Percentiles rank a stretch among this genome's conserved stretches.
phyloP scores from a whole-genome alignment of 2,113 vertebrate species.

The Sceloporus undulatus region DNA sequence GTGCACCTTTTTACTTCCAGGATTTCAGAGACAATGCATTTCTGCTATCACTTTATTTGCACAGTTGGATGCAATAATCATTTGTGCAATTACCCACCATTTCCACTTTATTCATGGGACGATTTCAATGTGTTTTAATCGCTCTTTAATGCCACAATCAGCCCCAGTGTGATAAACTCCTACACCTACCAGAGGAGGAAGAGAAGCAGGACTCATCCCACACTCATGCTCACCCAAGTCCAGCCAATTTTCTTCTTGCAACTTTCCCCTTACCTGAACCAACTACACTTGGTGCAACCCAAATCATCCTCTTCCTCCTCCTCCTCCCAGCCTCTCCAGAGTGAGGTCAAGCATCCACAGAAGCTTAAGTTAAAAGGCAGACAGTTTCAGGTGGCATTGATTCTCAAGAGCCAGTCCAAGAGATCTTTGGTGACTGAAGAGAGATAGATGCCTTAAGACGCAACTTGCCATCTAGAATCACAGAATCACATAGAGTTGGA shows the following conservation, averaged over 20 bases:
- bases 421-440: slow-evolving; percentile 6
- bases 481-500: too few relatives aligned
- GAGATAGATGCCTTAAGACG: too few relatives aligned
- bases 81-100: too few relatives aligned
- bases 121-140: too few relatives aligned
- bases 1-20: too few relatives aligned
- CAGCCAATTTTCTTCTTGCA: neutral
- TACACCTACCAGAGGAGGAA: neutral
- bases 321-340: neutral
- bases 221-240: neutral
- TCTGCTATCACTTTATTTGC: too few relatives aligned
- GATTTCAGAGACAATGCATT: too few relatives aligned
- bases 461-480: too few relatives aligned
- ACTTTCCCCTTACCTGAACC: slow-evolving; percentile 35
- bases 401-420: neutral
- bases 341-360: neutral
- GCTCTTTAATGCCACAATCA: too few relatives aligned
- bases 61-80: too few relatives aligned
- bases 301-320: neutral
- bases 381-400: neutral
- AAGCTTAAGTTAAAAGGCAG: neutral
- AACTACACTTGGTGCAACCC: neutral
- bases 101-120: too few relatives aligned
- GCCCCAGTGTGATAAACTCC: too few relatives aligned
- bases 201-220: neutral